phyloP scores from a whole-genome alignment of 2,113 vertebrate species.

The Neotoma lepida region DNA sequence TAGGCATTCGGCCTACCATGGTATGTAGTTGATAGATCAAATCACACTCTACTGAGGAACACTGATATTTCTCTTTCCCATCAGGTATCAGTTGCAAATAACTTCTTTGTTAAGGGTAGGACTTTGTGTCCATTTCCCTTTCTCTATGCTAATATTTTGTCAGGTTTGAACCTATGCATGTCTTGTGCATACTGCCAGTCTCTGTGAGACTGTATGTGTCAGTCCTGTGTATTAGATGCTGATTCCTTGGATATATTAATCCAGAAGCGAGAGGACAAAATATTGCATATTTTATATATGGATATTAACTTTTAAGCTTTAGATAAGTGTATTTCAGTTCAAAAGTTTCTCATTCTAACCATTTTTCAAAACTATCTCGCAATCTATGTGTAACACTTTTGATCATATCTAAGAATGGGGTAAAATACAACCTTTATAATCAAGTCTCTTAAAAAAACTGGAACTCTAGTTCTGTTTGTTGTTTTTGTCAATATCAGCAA shows the following conservation, averaged over 20 bases:
- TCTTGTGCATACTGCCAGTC: not conserved
- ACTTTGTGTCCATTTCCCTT: not conserved
- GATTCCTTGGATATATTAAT: not conserved
- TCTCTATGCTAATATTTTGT: not conserved
- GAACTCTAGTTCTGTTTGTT: not conserved
- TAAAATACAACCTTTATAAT: not conserved
- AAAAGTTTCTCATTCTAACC: not conserved
- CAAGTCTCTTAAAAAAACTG: constrained; percentile 2
- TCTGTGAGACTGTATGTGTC: not conserved
- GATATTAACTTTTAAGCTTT: not conserved
- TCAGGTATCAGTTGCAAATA: not conserved
- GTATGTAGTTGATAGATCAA: not conserved
- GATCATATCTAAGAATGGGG: not conserved
- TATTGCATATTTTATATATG: not conserved
- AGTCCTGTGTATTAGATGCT: not conserved
- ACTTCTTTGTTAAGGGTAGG: not conserved
- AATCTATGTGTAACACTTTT: not conserved
- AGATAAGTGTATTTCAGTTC: not conserved
- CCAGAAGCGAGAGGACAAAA: not conserved
- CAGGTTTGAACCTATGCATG: not conserved
- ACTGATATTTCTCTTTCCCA: not conserved
- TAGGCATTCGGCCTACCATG: not conserved
- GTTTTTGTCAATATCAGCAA: not conserved
- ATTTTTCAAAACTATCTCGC: not conserved
- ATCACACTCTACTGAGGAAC: not conserved